Conservation (phyloP, 2,888 invertebrate species). For the Tortricodes alternella region DNA sequence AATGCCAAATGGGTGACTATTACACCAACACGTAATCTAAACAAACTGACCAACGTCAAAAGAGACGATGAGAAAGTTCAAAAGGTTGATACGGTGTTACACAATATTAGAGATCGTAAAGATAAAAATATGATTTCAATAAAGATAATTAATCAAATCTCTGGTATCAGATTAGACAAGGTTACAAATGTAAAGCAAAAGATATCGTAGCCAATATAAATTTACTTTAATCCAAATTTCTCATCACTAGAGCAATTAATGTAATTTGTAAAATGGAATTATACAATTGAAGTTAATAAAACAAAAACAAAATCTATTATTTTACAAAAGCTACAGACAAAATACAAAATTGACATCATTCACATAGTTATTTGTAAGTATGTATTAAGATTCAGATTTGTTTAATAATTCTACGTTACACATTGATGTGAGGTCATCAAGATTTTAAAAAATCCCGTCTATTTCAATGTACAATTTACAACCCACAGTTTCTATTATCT, state of each 20-base stretch:
- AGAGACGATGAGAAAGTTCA: constrained; percentile 21
- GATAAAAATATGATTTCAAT: constrained; percentile 11
- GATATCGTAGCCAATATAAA: not conserved
- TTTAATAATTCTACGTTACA: constrained; percentile 6
- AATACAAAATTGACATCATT: not conserved
- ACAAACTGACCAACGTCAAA: constrained; percentile 23
- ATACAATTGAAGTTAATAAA: no score
- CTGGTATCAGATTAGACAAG: constrained; percentile 9
- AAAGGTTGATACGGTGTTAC: constrained; percentile 25
- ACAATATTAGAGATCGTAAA: constrained; percentile 9
- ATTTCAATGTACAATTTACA: constrained; percentile 77
- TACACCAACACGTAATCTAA: constrained; percentile 50
- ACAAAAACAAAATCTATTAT: not conserved
- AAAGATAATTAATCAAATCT: constrained; percentile 17
- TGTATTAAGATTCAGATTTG: no score
- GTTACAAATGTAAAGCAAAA: constrained; percentile 8
- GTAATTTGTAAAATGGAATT: no score
- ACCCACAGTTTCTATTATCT: constrained; percentile 76
- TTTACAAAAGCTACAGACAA: not conserved
- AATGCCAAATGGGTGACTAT: constrained; percentile 37
- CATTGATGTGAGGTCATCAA: constrained; percentile 9
- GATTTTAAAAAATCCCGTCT: no score
- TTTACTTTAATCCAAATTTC: not conserved
- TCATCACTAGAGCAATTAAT: not conserved
- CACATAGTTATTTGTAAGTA: no score